Base-by-base conservation (phyloP, 1,140 invertebrate genomes). In the Sminthurides bifidus region DNA sequence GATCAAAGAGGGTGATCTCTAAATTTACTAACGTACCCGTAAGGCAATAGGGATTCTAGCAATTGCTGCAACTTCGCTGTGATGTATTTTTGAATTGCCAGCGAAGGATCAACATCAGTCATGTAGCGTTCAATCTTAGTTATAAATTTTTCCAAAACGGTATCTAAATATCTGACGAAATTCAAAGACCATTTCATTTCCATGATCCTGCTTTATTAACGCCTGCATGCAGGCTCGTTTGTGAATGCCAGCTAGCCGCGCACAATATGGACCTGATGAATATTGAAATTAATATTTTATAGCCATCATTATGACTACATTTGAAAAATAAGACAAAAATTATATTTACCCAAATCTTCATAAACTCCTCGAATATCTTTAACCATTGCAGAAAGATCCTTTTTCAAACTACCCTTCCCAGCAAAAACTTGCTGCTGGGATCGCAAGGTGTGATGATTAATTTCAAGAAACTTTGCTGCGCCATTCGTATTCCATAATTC, bases 321-420 rank as follows among this genome's bases (percentile, higher is more conserved):
- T 12, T 19, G 29, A 40, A 50, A 58, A 19, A 60, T 24, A 45
- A 63, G 51, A 46, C 57, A 52, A 27, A 40, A 35, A 12, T 41
- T 33, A 2, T 43, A 37, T 54, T 21, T 1, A 66, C 66, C 53
- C 49, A 65, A 52, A 59, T 65, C 55, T 56, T 56, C 43, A 57
- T 54, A 51, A 49, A 55, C 30, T 48, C 59, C n/a, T 33, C 49
- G 17, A 50, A 63, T 27, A 15, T 60, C 58, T 15, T 60, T 46
- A 2, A 60, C 33, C 23, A 48, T 37, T 29, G 31, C 35, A 12
- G 51, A 44, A 4, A 56, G 40, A 24, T 50, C 35, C 12, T 52
- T 38, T 24, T 38, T 3, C 19, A n/a, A 2, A 8, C 4, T 8
- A n/a, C 40, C 24, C 33, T 38, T 49, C 4, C 5, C 15, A 19